A percentile compares a stretch with the other conserved stretches of the same genome.
phyloP scores from a whole-genome alignment of 2,888 invertebrate genomes.

The Antheraea yamamai region DNA sequence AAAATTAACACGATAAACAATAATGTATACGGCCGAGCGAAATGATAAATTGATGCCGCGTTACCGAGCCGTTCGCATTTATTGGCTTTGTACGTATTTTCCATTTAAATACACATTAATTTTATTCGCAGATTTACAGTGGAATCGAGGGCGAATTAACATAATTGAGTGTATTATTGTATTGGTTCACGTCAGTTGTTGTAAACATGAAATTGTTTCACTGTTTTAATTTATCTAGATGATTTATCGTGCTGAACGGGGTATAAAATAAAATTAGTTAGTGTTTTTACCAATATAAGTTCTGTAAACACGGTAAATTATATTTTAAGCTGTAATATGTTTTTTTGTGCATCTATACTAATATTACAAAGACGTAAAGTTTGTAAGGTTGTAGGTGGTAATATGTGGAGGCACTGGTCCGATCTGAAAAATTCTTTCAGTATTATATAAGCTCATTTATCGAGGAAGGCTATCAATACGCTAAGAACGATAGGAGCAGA shows the following conservation, averaged over 20 bases:
- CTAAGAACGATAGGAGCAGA: no score
- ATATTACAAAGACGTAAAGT: no score
- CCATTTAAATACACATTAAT: constrained; percentile 77
- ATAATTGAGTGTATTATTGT: constrained; percentile 73
- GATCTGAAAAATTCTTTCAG: no score
- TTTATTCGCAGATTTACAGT: constrained; percentile 75
- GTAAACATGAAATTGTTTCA: constrained; percentile 45
- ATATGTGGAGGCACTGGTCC: no score
- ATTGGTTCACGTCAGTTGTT: constrained; percentile 53
- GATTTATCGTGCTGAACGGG: not conserved
- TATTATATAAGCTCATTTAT: no score
- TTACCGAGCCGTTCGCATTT: constrained; percentile 64
- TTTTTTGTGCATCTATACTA: no score
- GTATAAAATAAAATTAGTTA: not conserved
- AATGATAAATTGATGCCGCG: constrained; percentile 70
- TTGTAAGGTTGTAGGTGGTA: no score
- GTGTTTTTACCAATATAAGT: not conserved
- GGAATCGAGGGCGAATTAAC: constrained; percentile 74
- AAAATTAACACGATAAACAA: constrained; percentile 79
- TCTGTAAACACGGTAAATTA: not conserved
- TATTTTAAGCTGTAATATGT: no score
- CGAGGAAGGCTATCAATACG: no score
- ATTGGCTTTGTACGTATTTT: constrained; percentile 75
- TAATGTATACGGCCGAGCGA: constrained; percentile 63
- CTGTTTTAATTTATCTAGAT: constrained; percentile 17